Evolutionary conservation across 2,888 invertebrate genomes (phyloP).

Genomic region (Leptopilina syphax): DNA sequence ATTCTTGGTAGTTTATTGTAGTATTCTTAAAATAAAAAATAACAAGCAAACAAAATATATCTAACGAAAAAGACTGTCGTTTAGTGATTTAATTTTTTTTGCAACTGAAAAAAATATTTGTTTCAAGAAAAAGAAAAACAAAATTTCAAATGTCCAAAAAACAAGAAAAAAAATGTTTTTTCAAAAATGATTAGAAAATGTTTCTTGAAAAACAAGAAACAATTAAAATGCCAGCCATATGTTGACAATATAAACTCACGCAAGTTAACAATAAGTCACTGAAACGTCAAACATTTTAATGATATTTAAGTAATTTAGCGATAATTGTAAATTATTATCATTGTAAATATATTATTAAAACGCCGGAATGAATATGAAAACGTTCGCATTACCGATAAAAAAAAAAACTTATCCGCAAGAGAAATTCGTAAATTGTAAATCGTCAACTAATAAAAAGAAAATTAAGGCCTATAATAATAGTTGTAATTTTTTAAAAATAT

Average conservation of each 20-base stretch:
- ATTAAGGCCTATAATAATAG: conserved; percentile 4
- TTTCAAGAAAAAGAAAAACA: too few relatives aligned
- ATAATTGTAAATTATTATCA: conserved; percentile 23
- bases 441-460: conserved; percentile 23
- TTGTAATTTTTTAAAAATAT: not conserved
- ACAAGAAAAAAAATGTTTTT: too few relatives aligned
- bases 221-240: conserved; percentile 1
- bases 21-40: not conserved
- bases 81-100: not conserved
- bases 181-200: not conserved
- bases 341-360: conserved; percentile 28
- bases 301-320: conserved; percentile 5
- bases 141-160: too few relatives aligned
- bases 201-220: not conserved
- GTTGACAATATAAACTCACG: conserved; percentile 34
- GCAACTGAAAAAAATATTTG: not conserved
- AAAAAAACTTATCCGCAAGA: conserved; percentile 3
- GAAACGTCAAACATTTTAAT: conserved; percentile 4
- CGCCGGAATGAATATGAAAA: not conserved
- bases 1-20: conserved; percentile 1
- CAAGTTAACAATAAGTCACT: not conserved
- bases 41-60: not conserved
- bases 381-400: not conserved
- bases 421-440: conserved; percentile 25
- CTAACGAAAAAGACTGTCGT: not conserved